Evolutionary conservation across 2,797 vertebrate genomes (phyloP).

Genomic region (Lagocephalus sceleratus): DNA sequence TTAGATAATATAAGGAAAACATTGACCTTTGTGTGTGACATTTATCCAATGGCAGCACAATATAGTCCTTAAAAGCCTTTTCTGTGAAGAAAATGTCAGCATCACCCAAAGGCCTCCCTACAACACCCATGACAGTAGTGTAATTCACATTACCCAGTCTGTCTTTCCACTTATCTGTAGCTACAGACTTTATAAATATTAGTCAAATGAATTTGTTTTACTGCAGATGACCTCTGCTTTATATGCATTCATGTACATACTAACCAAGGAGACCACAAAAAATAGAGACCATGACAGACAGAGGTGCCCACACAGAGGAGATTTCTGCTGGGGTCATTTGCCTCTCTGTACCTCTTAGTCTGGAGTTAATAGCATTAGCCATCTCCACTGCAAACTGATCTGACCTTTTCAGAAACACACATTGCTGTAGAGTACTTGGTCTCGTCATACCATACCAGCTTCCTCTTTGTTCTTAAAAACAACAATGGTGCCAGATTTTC

Average conservation of each 20-base stretch:
- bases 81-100: constrained; percentile 59
- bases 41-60: constrained; percentile 53
- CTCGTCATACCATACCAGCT: constrained; percentile 18
- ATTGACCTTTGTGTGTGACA: constrained; percentile 57
- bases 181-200: constrained; percentile 38
- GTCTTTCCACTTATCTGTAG: constrained; percentile 3
- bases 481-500: constrained; percentile 20
- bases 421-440: constrained; percentile 48
- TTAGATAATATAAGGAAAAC: constrained; percentile 50
- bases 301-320: too few relatives aligned
- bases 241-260: constrained; percentile 39
- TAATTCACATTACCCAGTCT: constrained; percentile 11
- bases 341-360: constrained; percentile 45
- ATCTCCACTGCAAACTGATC: constrained; percentile 48
- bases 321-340: background rate
- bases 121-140: constrained; percentile 30
- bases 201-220: constrained; percentile 39
- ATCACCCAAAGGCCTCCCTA: constrained; percentile 43
- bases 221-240: constrained; percentile 53
- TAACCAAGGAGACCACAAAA: constrained; percentile 28
- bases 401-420: constrained; percentile 60
- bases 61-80: constrained; percentile 46
- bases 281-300: constrained; percentile 27
- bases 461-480: constrained; percentile 15
- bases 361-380: constrained; percentile 46